phyloP scores from a whole-genome alignment of 2,888 invertebrate genomes.

The Nyleta sp. region DNA sequence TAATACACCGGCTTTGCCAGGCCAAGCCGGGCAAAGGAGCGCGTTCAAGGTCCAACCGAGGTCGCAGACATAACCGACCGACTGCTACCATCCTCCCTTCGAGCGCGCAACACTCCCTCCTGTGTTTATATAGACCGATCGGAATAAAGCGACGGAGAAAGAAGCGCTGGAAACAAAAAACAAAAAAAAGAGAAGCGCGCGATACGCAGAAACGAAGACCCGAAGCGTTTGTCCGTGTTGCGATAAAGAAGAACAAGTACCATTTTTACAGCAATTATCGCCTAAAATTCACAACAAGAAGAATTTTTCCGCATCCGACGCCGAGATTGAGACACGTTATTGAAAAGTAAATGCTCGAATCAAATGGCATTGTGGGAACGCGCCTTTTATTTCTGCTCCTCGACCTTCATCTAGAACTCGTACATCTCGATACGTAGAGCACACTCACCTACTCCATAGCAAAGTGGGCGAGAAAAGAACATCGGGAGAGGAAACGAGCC shows the following conservation, averaged over 20 bases:
- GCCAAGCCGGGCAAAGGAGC: conserved; percentile 60
- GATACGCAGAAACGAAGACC: too few species aligned
- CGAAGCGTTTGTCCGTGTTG: too few species aligned
- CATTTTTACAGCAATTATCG: too few species aligned
- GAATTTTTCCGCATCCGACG: too few species aligned
- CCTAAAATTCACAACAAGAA: too few species aligned
- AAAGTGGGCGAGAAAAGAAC: conserved; percentile 44
- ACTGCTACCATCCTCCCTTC: conserved; percentile 64
- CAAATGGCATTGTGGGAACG: conserved; percentile 25
- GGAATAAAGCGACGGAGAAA: conserved; percentile 43
- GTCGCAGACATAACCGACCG: conserved; percentile 67
- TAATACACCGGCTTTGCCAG: conserved; percentile 57
- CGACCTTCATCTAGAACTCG: conserved; percentile 50
- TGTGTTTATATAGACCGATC: conserved; percentile 58
- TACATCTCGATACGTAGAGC: conserved; percentile 29
- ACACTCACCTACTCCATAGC: conserved; percentile 35
- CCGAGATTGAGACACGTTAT: not conserved
- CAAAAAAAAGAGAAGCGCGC: not conserved
- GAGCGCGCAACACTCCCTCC: conserved; percentile 57
- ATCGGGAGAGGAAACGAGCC: conserved; percentile 40
- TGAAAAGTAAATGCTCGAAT: conserved; percentile 37
- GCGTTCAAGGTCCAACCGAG: conserved; percentile 68
- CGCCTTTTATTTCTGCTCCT: conserved; percentile 39
- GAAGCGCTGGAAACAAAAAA: conserved; percentile 2
- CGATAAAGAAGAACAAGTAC: too few species aligned